Base-by-base conservation (phyloP, 2,888 invertebrate genomes). In the Netelia fuscicornis region DNA sequence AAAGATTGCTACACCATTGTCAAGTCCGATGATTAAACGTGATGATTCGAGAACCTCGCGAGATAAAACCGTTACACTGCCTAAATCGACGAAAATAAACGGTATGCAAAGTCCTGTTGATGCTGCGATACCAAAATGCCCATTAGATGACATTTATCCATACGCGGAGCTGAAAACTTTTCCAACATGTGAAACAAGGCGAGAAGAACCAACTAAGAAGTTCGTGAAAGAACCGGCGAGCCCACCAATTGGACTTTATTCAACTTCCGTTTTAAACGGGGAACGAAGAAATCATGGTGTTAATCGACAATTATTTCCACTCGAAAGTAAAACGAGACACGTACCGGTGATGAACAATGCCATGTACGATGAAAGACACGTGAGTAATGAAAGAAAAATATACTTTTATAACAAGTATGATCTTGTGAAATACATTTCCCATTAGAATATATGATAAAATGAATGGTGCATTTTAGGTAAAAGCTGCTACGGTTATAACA, bases 401-500 rank as follows among this genome's bases (percentile, higher is more conserved):
- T 23, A 65, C 2, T 13, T 11, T 13, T 1, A 11, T 44, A 65
- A 37, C 42, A 78, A 10, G 17, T 6, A 20, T 48, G 2, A 71
- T 54, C 48, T 5, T 20, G 56, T 13, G 56, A 23, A 42, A 20
- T 52, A 25, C 1, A 56, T 58, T 42, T 42, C 9, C 17, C 13
- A 11, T 52, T 13, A 0, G 11, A 71, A 72, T 17, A 6, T 64
- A 2, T 9, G 23, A 25, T 23, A 60, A 25, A 62, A 62, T 2
- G 11, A 42, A 62, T 0, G 9, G 37, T 65, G 44, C 10, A 80
- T 79, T 64, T 89, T 90, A 95, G 95, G 90, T 94, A 84, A 92
- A 93, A 88, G 97, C 97, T 2, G 97, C 96, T 17, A 95, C 95
- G 30, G 94, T 94, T 86, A 96, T 97, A 83, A 96, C 96, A 87